A percentile compares a stretch with the other conserved stretches of the same genome.
phyloP scores from a whole-genome alignment of 2,888 invertebrate genomes.

The Mythimna pallens region DNA sequence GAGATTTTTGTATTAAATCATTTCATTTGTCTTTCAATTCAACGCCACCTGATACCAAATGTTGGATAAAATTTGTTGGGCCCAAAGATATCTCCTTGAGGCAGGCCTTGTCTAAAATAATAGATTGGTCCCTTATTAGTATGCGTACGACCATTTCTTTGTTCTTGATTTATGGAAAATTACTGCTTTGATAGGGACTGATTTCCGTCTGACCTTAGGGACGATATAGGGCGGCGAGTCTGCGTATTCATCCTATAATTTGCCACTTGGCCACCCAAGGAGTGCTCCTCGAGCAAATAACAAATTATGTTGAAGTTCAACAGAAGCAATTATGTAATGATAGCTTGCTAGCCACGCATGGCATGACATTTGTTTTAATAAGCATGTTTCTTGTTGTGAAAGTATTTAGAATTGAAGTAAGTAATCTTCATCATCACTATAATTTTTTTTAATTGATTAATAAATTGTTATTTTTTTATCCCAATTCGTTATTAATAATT shows the following conservation, averaged over 20 bases:
- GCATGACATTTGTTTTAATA: slow-evolving; percentile 1
- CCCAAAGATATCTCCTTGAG: slow-evolving; percentile 33
- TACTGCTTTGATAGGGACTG: slow-evolving; percentile 31
- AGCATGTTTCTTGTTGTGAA: neutral
- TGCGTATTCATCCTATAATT: slow-evolving; percentile 35
- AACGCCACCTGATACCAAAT: slow-evolving; percentile 15
- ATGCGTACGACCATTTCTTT: slow-evolving; percentile 47
- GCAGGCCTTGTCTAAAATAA: slow-evolving; percentile 33
- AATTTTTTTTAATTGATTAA: no score
- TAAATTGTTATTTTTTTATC: no score
- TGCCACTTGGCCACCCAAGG: slow-evolving; percentile 42
- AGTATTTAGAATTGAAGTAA: no score
- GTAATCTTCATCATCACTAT: no score
- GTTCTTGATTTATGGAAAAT: slow-evolving; percentile 52
- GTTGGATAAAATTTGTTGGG: slow-evolving; percentile 29
- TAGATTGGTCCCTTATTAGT: slow-evolving; percentile 40
- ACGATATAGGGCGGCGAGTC: slow-evolving; percentile 6
- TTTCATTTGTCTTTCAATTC: slow-evolving; percentile 33
- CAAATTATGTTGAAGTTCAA: slow-evolving; percentile 26
- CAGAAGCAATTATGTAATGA: slow-evolving; percentile 32
- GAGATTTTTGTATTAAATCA: slow-evolving; percentile 33
- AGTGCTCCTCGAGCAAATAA: slow-evolving; percentile 14
- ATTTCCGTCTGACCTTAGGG: slow-evolving; percentile 28
- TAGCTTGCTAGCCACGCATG: slow-evolving; percentile 14
- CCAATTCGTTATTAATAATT: no score